Base-by-base conservation (phyloP, 2,113 vertebrate species). In the Myiagra hebetior region DNA sequence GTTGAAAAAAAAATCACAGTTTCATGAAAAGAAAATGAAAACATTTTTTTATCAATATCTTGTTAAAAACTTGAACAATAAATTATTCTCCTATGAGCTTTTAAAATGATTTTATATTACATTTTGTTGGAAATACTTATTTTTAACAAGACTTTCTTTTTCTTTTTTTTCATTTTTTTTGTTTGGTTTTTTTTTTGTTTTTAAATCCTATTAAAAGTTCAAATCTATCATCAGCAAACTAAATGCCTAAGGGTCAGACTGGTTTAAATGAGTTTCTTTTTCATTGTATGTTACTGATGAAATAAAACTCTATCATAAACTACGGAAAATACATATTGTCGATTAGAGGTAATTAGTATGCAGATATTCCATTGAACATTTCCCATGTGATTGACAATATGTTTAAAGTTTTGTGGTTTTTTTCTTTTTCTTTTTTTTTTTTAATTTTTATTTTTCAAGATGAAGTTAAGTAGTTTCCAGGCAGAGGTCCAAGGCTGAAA, bases 341-440 rank as follows among this genome's bases (percentile, higher is more conserved):
- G 93, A 98, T 98, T 98, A 97, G 97, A 98, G 97, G 98, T 98
- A 98, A 98, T 98, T 98, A 98, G 97, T 98, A 98, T 97, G 97
- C 93, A 92, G 96, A 97, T 97, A 97, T 97, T 96, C 97, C 97
- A 93, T 95, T 96, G 95, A 95, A 95, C 85, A 76, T 92, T 96
- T 97, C 95, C 97, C 96, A 83, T 84, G 94, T 97, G 97, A 91
- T 49, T 96, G 96, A 97, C 18, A 95, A 96, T 97, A 97, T 92
- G 95, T 96, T 89, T 90, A 80, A 95, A 87, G 60, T 56, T 64
- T 84, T 12, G n/a, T 10, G 8, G 1, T 6, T 10, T 82, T 89
- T 11, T 82, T 89, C 30, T 88, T 82, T 65, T 23, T 12, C 33
- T 39, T 13, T 12, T 85, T 87, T 74, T 59, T 65, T 46, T 24